Base-by-base conservation (phyloP, 2,113 vertebrate species). In the Equus przewalskii region DNA sequence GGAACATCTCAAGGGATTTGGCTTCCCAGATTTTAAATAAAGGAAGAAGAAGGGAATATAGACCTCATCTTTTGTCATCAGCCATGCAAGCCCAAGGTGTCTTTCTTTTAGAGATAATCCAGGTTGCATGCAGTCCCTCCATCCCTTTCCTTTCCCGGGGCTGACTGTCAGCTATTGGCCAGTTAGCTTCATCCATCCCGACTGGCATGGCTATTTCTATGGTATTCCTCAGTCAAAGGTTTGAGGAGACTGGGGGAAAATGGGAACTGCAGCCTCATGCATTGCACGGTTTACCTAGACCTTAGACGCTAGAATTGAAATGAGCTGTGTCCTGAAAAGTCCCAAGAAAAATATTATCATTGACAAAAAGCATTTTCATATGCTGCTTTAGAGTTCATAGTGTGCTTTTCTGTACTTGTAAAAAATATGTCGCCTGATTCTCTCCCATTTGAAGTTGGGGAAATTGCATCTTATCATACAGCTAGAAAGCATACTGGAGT, bases 271-370 rank as follows among this genome's bases (percentile, higher is more conserved):
- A 21, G 21, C 44, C 44, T 84, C 2, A 33, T 2, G 2, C 1
- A 0, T 6, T 0, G 9, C 0, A 6, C 0, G 0, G 36, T 30
- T 64, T 62, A 4, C 22, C 22, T 46, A 8, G 44, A 30, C 19
- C 33, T 28, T 30, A 21, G 62, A 24, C 41, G 12, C 15, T 62
- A 33, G 33, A 6, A 18, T 0, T 26, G 54, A 62, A 6, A 30
- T 4, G 54, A 24, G 18, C 15, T 1, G n/a, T 13, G 51, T 49
- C n/a, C 26, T 6, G 19, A 3, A 54, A 33, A 62, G 54, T 69
- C 16, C 46, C 58, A 54, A 1, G 70, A 46, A 41, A 13, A 15
- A n/a, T 2, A 1, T 2, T 5, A 16, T 46, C 16, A 14, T 36
- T 22, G 36, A 41, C 36, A 41, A 41, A 41, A 41, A 41, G 36